phyloP scores from a whole-genome alignment of 2,797 vertebrate species.

The Lepus oiostolus region DNA sequence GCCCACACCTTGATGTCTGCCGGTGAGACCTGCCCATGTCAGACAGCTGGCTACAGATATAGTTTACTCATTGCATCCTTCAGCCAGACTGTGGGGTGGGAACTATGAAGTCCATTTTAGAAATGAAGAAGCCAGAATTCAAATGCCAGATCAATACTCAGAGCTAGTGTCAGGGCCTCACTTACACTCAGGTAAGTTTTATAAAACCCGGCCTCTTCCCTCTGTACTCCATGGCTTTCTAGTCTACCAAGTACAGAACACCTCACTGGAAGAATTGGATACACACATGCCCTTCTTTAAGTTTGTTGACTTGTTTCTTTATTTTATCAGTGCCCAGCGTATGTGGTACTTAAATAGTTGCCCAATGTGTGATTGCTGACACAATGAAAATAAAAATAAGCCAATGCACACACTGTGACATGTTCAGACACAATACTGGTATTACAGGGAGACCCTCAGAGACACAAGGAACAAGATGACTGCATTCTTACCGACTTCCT shows the following conservation, averaged over 20 bases:
- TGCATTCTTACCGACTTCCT: neutral
- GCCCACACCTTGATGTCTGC: neutral
- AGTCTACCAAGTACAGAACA: neutral
- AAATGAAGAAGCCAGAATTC: neutral
- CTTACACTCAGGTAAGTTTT: neutral
- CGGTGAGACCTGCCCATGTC: neutral
- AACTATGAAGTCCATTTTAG: neutral
- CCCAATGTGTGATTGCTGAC: neutral
- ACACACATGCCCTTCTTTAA: neutral
- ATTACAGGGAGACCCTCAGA: neutral
- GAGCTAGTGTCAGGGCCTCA: neutral
- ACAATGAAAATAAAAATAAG: neutral
- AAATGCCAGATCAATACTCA: neutral
- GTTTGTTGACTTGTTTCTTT: neutral
- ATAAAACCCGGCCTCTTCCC: neutral
- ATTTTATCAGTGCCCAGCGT: neutral
- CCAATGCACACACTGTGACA: neutral
- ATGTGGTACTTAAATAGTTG: neutral
- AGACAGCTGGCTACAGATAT: neutral
- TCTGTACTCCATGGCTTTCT: neutral
- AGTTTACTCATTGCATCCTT: neutral
- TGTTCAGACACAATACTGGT: neutral
- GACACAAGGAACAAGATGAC: neutral
- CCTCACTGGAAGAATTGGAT: neutral
- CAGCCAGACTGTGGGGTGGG: neutral